Conservation (phyloP, 1,140 invertebrate genomes). For the Musca vetustissima region DNA sequence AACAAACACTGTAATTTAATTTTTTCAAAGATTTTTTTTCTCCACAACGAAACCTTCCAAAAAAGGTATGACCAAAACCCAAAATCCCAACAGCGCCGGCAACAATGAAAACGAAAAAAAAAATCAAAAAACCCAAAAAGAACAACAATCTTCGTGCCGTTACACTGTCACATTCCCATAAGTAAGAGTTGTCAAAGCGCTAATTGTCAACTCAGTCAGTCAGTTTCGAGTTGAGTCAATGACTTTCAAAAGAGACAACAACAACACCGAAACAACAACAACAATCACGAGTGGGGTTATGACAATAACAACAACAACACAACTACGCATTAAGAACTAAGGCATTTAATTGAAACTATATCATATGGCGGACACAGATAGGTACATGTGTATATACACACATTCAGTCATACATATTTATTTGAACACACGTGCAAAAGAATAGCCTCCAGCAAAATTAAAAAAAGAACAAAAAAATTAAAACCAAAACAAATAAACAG, state of each 20-base stretch:
- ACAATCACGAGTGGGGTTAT: too few species aligned
- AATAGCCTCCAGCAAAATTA: not conserved
- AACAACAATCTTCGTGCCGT: not conserved
- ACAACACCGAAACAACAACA: too few species aligned
- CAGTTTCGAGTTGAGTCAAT: slow-evolving; percentile 10
- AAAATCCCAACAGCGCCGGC: slow-evolving; percentile 2
- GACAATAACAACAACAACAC: too few species aligned
- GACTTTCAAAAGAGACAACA: slow-evolving; percentile 1
- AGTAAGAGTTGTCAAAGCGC: slow-evolving; percentile 22
- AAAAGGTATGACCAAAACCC: slow-evolving; percentile 8
- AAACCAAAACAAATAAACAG: not conserved
- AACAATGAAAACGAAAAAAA: too few species aligned
- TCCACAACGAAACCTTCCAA: not conserved
- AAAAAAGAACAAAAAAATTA: too few species aligned
- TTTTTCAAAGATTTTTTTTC: too few species aligned
- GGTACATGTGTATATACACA: too few species aligned
- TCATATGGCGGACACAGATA: too few species aligned
- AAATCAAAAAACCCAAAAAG: too few species aligned
- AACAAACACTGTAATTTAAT: slow-evolving; percentile 4
- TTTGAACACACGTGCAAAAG: too few species aligned
- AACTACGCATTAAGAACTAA: not conserved
- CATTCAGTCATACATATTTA: too few species aligned
- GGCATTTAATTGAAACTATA: slow-evolving; percentile 8
- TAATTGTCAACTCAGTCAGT: slow-evolving; percentile 9
- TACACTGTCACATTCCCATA: not conserved